Conservation (phyloP, 2,113 vertebrate genomes). For the Pampusana beccarii region DNA sequence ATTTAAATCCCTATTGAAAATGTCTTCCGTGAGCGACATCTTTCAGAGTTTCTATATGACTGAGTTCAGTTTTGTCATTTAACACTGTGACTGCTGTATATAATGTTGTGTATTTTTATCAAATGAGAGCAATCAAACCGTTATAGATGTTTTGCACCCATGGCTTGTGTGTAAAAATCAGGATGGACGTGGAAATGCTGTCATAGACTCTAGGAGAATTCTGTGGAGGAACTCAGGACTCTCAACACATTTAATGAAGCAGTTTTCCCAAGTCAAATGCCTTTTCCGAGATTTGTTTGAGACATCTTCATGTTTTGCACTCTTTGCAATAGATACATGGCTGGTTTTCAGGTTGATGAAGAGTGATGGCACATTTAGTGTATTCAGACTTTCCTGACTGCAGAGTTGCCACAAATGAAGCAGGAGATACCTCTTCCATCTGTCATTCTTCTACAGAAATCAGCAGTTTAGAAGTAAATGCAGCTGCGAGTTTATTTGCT, state of each 20-base stretch:
- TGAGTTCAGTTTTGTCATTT: neutral
- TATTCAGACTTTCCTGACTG: neutral
- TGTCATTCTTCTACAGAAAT: conserved; percentile 2
- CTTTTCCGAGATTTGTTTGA: neutral
- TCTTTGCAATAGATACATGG: neutral
- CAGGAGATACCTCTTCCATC: conserved; percentile 7
- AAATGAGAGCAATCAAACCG: neutral
- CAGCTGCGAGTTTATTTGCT: conserved; percentile 4
- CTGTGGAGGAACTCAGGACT: neutral
- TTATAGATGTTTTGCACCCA: neutral
- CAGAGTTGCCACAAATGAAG: conserved; percentile 8
- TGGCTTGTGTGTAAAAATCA: neutral
- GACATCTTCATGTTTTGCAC: neutral
- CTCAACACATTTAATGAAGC: neutral
- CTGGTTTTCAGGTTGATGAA: conserved; percentile 8
- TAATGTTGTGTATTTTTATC: neutral
- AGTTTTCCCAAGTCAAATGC: neutral
- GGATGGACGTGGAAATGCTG: neutral
- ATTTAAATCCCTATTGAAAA: neutral
- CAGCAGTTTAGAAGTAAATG: neutral
- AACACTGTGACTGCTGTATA: neutral
- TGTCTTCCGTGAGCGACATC: neutral
- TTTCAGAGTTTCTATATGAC: neutral
- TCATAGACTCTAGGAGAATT: neutral
- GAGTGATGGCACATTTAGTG: neutral